Evolutionary conservation across 1,140 invertebrate genomes (phyloP).

Genomic region (Pemphigus obesinymphae): DNA sequence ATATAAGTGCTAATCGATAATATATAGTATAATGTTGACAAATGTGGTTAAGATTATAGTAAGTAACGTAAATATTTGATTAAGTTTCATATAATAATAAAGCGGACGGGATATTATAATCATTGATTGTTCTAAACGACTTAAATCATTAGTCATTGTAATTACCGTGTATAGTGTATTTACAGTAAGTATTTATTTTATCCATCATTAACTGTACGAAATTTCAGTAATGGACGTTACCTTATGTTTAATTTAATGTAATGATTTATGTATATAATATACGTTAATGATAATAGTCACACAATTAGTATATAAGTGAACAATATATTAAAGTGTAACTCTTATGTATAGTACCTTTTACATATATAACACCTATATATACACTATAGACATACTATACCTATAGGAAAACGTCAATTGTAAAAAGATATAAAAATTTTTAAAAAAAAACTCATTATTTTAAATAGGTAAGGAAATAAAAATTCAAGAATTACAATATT

Average conservation of each 20-base stretch:
- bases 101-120: no score
- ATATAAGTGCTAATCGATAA: neutral
- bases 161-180: neutral
- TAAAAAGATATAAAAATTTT: no score
- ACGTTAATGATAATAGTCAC: no score
- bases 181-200: conserved; percentile 18
- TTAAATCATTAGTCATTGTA: neutral
- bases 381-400: no score
- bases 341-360: neutral
- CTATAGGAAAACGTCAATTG: neutral
- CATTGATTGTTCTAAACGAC: no score
- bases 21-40: neutral
- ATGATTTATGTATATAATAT: conserved; percentile 28
- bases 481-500: neutral
- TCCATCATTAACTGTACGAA: neutral
- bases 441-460: neutral
- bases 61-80: neutral
- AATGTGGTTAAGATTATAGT: neutral
- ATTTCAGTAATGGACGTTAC: neutral
- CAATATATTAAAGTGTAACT: no score
- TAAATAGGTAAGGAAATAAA: neutral
- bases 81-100: no score
- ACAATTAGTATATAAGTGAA: no score
- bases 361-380: neutral
- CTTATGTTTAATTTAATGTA: neutral